Base-by-base conservation (phyloP, 2,888 invertebrate genomes). In the Nephrotoma appendiculata region DNA sequence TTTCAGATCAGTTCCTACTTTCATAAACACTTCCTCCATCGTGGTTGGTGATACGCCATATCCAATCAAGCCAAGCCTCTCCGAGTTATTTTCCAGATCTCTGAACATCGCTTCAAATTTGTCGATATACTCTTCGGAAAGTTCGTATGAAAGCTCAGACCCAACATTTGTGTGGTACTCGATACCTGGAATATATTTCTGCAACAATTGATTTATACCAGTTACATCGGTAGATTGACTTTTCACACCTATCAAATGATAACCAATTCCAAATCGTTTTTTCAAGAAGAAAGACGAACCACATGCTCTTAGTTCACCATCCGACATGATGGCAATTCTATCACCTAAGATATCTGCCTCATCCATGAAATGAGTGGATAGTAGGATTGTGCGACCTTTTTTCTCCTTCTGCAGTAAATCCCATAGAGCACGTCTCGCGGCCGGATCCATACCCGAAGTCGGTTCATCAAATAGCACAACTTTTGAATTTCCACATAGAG, bases 301-400 rank as follows among this genome's bases (percentile, higher is more conserved):
- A 88, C 95, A 94, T 89, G 97, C 97, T 89, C 96, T 95, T 71
- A 97, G 91, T 52, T 94, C 93, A 0, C 97, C 97, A 85, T 94
- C 94, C 1, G 96, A 95, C 96, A 98, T 96, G 87, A 98, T 97
- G 7, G 96, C 97, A 88, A 97, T 96, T 83, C 97, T 93, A 91
- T 97, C 97, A 0, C 97, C 97, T 2, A 97, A 92, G 83, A 96
- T 93, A 91, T 98, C 97, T 1, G 97, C 97, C 91, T 98, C 97
- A 89, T 97, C 97, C 97, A 97, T 97, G 90, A 96, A 97, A 91
- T 97, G 96, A 0, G 96, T 96, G 0, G 97, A 96, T 87, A 98
- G 92, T 84, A 98, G 93, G 90, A 98, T 94, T 0, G 97, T 96
- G 6, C 97, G 93, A 41, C 95, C 96, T 88, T 92, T 92, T 89